phyloP scores from a whole-genome alignment of 92 coral and sea anemone species.

The Zoanthus solanderi region DNA sequence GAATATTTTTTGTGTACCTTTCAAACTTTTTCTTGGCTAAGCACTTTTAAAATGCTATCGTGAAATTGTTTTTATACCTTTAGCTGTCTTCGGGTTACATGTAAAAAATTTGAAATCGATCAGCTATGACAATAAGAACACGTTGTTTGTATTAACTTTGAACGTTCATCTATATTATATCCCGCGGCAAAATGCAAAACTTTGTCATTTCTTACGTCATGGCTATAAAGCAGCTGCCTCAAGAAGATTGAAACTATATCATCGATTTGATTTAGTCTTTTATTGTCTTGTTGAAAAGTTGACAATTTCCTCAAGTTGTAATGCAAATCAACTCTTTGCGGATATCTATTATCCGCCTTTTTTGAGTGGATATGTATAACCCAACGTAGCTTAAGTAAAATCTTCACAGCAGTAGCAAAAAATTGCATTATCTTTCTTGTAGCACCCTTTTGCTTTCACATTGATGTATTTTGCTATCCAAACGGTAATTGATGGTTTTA shows the following conservation, averaged over 20 bases:
- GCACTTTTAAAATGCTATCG: background rate
- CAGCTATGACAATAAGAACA: background rate
- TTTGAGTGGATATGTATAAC: background rate
- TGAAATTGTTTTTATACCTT: background rate
- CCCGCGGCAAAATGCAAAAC: constrained; percentile 22
- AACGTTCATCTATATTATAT: background rate
- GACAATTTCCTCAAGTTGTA: background rate
- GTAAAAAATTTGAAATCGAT: background rate
- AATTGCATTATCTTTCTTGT: constrained; percentile 2
- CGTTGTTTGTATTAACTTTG: constrained; percentile 15
- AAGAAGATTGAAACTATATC: constrained; percentile 2
- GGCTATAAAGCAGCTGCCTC: constrained; percentile 16
- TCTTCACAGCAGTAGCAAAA: constrained; percentile 32
- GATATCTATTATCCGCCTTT: background rate
- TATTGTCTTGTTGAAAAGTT: constrained; percentile 2
- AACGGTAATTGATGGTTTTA: background rate
- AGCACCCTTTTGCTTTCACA: constrained; percentile 26
- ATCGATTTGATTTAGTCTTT: constrained; percentile 17
- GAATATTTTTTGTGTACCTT: background rate
- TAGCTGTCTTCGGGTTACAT: background rate
- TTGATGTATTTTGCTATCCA: constrained; percentile 26
- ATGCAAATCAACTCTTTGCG: background rate
- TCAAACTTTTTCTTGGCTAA: background rate
- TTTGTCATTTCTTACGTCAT: constrained; percentile 28
- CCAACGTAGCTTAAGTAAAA: background rate